Evolutionary conservation across 2,888 invertebrate genomes (phyloP).

Genomic region (Drosophila meridiana): DNA sequence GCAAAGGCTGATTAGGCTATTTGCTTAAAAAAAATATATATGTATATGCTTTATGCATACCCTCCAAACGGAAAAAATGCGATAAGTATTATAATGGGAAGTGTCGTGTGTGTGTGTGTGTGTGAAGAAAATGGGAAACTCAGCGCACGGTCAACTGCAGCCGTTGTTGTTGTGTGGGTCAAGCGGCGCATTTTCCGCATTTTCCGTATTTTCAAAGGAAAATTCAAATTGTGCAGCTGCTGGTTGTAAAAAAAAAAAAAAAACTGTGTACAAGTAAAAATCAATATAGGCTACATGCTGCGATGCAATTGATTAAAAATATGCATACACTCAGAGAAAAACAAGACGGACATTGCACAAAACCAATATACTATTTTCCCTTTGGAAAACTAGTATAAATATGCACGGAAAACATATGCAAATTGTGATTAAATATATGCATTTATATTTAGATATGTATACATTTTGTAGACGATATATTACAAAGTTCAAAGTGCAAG

Average conservation of each 20-base stretch:
- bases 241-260: slow-evolving; percentile 59
- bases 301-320: slow-evolving; percentile 54
- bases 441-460: too few relatives aligned
- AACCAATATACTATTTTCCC: too few relatives aligned
- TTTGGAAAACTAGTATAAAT: too few relatives aligned
- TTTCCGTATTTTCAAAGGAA: slow-evolving; percentile 36
- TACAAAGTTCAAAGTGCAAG: too few relatives aligned
- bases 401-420: not conserved
- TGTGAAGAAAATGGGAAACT: slow-evolving; percentile 23
- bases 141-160: slow-evolving; percentile 65
- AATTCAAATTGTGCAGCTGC: slow-evolving; percentile 69
- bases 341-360: too few relatives aligned
- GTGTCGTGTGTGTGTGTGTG: slow-evolving; percentile 1
- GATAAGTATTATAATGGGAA: slow-evolving; percentile 41
- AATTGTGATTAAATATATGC: too few relatives aligned
- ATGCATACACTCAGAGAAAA: slow-evolving; percentile 39
- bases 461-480: too few relatives aligned
- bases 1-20: slow-evolving; percentile 72
- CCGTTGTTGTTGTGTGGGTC: slow-evolving; percentile 63
- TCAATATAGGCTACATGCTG: slow-evolving; percentile 29
- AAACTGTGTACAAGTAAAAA: slow-evolving; percentile 16
- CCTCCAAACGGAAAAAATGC: slow-evolving; percentile 52
- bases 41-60: slow-evolving; percentile 29
- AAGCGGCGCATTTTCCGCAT: slow-evolving; percentile 49
- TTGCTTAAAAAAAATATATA: slow-evolving; percentile 63